Evolutionary conservation across 1,140 invertebrate genomes (phyloP), one percentile per base, ranked within the genome.

Genomic region (Helicoverpa zea): DNA sequence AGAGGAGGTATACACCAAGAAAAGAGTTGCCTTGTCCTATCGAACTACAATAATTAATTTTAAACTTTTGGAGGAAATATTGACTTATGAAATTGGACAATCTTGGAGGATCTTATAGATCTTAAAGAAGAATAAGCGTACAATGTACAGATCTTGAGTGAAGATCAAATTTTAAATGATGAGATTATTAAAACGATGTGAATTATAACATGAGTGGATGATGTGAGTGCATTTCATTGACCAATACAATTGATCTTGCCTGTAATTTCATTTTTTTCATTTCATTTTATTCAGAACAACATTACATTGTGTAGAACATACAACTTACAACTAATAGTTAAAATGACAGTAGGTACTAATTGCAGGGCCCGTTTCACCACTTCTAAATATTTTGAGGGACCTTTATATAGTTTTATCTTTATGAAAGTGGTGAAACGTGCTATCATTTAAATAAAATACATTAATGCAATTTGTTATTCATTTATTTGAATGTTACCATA

Each of bases 1-100:
- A 90, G 16, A 84, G 90, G 29, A 84, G 73, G 72, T 90, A 94
- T 35, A 90, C 88, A 43, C 74, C 88, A 61, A 86, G 89, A 79
- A 73, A 86, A 63, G 79, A 86, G 47, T 58, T 79, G 0, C 81
- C 85, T 7, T 87, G 87, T 81, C 80, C 87, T 49, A 83, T 87
- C 43, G 81, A 88, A 47, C 10, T 78, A 52, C 84, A 79, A 79
- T 18, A 4, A 43, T 43, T 43, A 4, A n/a, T 13, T n/a, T 18
- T 7, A 47, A 23, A 23, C 23, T 64, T 29, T 7, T n/a, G 14
- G 54, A 74, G 13, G 29, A 58, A 56, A 10, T 58, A 5, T 59
- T n/a, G n/a, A 11, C 18, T 18, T 47, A 47, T 23, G 0, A 49
- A 13, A 49, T 70, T n/a, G 23, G 16, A 10, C 13, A n/a, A 72